Percentiles rank a stretch among this genome's conserved stretches.
phyloP scores from a whole-genome alignment of 2,888 invertebrate species.

The Ceriagrion tenellum region DNA sequence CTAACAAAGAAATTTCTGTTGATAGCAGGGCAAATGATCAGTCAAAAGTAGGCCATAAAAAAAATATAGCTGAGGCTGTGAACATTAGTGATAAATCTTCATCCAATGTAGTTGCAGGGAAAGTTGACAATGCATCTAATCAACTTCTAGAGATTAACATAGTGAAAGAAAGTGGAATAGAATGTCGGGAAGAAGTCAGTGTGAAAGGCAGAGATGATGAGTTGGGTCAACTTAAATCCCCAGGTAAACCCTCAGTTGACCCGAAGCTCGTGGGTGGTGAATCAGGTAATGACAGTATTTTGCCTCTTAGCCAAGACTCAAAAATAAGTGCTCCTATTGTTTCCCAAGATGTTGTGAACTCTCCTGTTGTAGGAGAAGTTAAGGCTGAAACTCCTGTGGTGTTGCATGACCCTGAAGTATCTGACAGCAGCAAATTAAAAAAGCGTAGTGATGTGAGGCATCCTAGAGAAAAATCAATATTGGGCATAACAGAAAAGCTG shows the following conservation, averaged over 20 bases:
- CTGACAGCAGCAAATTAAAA: constrained; percentile 47
- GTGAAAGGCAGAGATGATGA: not conserved
- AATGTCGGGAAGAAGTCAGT: not conserved
- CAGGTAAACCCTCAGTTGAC: not conserved
- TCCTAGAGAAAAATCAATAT: constrained; percentile 41
- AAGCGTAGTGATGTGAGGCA: constrained; percentile 44
- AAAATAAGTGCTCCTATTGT: not conserved
- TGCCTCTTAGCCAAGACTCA: not conserved
- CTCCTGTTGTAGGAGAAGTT: not conserved
- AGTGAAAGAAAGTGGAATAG: not conserved
- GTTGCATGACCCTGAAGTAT: not conserved
- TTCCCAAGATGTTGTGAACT: not conserved
- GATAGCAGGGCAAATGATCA: not conserved
- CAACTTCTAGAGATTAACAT: not conserved
- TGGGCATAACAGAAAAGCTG: constrained; percentile 50
- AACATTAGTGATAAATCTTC: not conserved
- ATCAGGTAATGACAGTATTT: not conserved
- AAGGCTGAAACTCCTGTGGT: not conserved
- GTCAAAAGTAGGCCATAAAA: not conserved
- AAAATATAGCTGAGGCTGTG: not conserved
- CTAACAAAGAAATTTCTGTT: not conserved
- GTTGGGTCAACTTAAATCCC: not conserved
- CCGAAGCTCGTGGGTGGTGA: not conserved
- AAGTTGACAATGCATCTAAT: not conserved
- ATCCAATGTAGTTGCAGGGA: not conserved